Evolutionary conservation across 1,140 invertebrate species (phyloP).

Genomic region (Carposina sasakii): DNA sequence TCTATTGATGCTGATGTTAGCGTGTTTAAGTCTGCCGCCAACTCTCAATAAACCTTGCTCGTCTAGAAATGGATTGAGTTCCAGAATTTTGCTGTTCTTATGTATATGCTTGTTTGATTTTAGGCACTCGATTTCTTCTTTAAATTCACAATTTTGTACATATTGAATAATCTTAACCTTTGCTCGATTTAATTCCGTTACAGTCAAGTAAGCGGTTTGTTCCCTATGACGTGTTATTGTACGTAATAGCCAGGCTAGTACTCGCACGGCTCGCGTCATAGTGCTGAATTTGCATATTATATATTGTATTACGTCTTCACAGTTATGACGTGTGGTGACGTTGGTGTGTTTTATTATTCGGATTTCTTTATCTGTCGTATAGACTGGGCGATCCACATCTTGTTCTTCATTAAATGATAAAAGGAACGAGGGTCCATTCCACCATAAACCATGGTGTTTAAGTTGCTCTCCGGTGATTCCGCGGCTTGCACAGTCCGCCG

Average conservation of each 20-base stretch:
- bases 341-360: constrained; percentile 1
- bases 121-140: constrained; percentile 5
- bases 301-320: constrained; percentile 5
- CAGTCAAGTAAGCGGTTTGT: constrained; percentile 1
- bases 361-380: background rate
- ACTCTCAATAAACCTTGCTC: constrained; percentile 18
- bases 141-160: constrained; percentile 11
- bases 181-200: constrained; percentile 3
- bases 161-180: constrained; percentile 10
- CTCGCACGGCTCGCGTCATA: constrained; percentile 2
- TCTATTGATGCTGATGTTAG: background rate
- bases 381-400: background rate
- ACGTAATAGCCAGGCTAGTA: constrained; percentile 14
- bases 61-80: constrained; percentile 17
- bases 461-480: constrained; percentile 20
- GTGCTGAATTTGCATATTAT: constrained; percentile 9
- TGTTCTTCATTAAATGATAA: background rate
- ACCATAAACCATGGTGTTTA: constrained; percentile 16
- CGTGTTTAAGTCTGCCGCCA: constrained; percentile 22
- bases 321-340: background rate
- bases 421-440: constrained; percentile 20
- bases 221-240: constrained; percentile 3
- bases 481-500: constrained; percentile 33
- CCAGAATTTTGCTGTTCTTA: constrained; percentile 7
- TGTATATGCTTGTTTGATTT: background rate